phyloP scores from a whole-genome alignment of 2,797 vertebrate species.

The Pristis pectinata region DNA sequence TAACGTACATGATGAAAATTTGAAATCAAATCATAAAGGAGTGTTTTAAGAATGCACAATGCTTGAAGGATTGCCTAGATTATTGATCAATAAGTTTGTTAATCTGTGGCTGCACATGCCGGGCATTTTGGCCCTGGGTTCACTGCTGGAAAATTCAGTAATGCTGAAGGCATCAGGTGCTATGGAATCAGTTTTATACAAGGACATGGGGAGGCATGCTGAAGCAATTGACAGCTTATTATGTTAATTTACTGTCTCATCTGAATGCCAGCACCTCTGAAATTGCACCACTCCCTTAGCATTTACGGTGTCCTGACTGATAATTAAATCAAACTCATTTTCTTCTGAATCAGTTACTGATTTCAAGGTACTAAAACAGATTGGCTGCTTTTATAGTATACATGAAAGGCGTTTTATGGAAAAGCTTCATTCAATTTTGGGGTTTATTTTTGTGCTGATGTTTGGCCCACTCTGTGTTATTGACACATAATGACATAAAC shows the following conservation, averaged over 20 bases:
- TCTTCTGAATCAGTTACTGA: neutral
- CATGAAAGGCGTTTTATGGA: neutral
- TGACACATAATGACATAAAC: neutral
- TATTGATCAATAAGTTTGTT: neutral
- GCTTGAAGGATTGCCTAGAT: neutral
- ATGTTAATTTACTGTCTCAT: neutral
- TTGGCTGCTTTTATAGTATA: neutral
- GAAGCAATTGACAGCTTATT: constrained; percentile 20
- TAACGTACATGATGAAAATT: neutral
- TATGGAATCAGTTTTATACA: no score
- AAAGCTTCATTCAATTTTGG: neutral
- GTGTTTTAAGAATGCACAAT: neutral
- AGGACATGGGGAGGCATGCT: no score
- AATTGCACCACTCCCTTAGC: neutral
- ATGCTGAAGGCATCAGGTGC: no score
- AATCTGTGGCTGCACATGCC: no score
- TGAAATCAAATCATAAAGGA: neutral
- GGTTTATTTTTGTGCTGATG: neutral
- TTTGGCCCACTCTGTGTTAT: neutral
- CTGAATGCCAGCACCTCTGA: neutral
- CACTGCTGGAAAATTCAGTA: no score
- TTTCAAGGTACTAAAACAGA: neutral
- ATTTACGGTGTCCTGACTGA: neutral
- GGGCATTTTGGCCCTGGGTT: no score
- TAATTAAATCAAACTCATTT: neutral